Evolutionary conservation across 2,888 invertebrate species (phyloP).

Genomic region (Andrena minutula): DNA sequence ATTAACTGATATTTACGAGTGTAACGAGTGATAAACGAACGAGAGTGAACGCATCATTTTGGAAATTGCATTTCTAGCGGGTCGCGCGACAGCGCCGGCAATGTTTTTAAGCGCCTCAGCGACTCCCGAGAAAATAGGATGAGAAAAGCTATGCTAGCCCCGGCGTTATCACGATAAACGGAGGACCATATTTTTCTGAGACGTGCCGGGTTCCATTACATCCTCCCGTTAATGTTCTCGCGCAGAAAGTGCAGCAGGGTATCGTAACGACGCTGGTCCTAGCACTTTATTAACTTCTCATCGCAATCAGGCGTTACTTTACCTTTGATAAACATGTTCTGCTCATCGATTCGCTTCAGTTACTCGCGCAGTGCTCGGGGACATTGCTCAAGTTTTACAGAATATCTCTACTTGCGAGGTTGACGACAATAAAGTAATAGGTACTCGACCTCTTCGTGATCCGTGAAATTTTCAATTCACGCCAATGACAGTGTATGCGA

Average conservation of each 20-base stretch:
- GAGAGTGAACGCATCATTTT: slow-evolving; percentile 44
- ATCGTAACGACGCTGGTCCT: slow-evolving; percentile 45
- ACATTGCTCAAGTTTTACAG: neutral
- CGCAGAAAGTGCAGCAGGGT: slow-evolving; percentile 37
- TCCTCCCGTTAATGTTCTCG: slow-evolving; percentile 56
- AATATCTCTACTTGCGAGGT: neutral
- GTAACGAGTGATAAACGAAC: slow-evolving; percentile 37
- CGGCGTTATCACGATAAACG: slow-evolving; percentile 67
- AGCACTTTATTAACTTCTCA: slow-evolving; percentile 65
- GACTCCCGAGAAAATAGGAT: slow-evolving; percentile 55
- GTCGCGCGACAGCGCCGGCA: slow-evolving; percentile 26
- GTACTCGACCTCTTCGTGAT: no score
- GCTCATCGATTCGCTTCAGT: slow-evolving; percentile 1
- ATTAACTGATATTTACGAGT: slow-evolving; percentile 52
- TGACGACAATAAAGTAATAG: no score
- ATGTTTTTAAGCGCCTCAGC: slow-evolving; percentile 63
- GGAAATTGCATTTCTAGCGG: slow-evolving; percentile 52
- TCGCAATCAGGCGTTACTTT: slow-evolving; percentile 47
- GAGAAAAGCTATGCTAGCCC: slow-evolving; percentile 48
- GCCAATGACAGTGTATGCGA: no score
- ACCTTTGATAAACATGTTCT: slow-evolving; percentile 1
- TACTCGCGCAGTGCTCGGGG: neutral
- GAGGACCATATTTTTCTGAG: slow-evolving; percentile 63
- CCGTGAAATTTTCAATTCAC: no score
- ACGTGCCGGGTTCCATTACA: slow-evolving; percentile 50